These are phyloP conservation scores for Molorchus minor DNA, from an alignment of 2,888 invertebrate genomes.

Conservation along the genomic window DNA sequence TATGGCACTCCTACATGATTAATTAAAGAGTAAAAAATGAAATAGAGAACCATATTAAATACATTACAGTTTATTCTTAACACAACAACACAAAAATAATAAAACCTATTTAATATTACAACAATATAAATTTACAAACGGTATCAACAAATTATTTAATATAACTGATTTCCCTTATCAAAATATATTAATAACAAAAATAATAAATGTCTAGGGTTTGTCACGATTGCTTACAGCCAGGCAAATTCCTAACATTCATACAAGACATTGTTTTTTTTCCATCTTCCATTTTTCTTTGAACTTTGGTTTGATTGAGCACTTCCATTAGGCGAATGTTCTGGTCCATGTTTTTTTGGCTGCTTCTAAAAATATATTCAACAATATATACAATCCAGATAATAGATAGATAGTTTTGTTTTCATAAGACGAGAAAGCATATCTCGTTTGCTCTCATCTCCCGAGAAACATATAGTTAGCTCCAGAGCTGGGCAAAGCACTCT, in stretches of 20 bases:
- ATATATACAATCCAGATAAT: neutral
- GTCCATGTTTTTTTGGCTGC: slow-evolving; percentile 33
- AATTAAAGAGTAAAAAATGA: slow-evolving; percentile 37
- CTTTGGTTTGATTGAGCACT: slow-evolving; percentile 58
- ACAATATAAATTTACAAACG: slow-evolving; percentile 55
- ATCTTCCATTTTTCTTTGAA: slow-evolving; percentile 63
- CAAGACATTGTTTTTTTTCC: slow-evolving; percentile 68
- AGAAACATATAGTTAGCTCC: too few relatives aligned
- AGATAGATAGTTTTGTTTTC: neutral
- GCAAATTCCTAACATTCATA: slow-evolving; percentile 68
- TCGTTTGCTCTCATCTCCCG: too few relatives aligned
- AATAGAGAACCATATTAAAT: slow-evolving; percentile 49
- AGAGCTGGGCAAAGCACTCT: too few relatives aligned
- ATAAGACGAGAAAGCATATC: too few relatives aligned
- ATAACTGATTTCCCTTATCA: slow-evolving; percentile 43
- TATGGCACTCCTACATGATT: slow-evolving; percentile 54
- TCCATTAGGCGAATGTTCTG: slow-evolving; percentile 55
- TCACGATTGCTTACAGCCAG: slow-evolving; percentile 73
- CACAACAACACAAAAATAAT: slow-evolving; percentile 52
- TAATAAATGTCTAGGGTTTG: slow-evolving; percentile 46
- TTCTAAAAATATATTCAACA: slow-evolving; percentile 28
- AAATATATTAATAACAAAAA: slow-evolving; percentile 42
- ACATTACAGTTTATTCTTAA: slow-evolving; percentile 39
- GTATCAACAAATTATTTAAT: slow-evolving; percentile 50
- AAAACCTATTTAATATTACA: slow-evolving; percentile 53